Base-by-base conservation (phyloP, 2,113 vertebrate species). In the Pyxicephalus adspersus region DNA sequence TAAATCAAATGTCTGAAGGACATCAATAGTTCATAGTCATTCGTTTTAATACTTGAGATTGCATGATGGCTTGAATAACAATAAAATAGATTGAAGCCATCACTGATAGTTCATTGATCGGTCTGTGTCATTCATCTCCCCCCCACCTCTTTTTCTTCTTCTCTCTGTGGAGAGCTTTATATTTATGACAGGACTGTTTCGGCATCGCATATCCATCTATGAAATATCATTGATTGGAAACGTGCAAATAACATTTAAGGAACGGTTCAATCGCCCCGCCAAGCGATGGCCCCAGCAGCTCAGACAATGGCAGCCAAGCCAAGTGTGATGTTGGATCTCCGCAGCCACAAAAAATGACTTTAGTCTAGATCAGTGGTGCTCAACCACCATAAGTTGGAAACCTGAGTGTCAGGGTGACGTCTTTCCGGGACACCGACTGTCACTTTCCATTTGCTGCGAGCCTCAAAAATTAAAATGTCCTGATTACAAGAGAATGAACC, bases 1-100 rank as follows among this genome's bases (percentile, higher is more conserved):
- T 77, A 86, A 88, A 86, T 86, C 77, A 83, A 85, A 50, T 34
- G 83, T 58, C 77, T 76, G 76, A 84, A 84, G 64, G 76, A 63
- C 54, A 67, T 66, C 80, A 76, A 7, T 67, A 85, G 76, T 23
- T 57, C 0, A 0, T 85, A 86, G 72, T 78, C 18, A 18, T 84
- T 88, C 84, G 60, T 83, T 85, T 84, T 83, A 84, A 86, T 84
- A 64, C 71, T 85, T 70, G 68, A 85, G 77, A 87, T 86, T 83
- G 78, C 58, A 75, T 84, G 86, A 51, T 86, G 83, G 52, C 83
- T 86, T 87, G 87, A 84, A 86, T 86, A 85, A 85, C 79, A 84
- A 82, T 71, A 87, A 84, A 71, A 65, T 83, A 83, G 58, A 38
- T 80, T 85, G 77, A 77, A 88, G 85, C 61, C 34, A 17, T 52